Evolutionary conservation across 2,888 invertebrate genomes (phyloP).

Genomic region (Phaonia tiefii): DNA sequence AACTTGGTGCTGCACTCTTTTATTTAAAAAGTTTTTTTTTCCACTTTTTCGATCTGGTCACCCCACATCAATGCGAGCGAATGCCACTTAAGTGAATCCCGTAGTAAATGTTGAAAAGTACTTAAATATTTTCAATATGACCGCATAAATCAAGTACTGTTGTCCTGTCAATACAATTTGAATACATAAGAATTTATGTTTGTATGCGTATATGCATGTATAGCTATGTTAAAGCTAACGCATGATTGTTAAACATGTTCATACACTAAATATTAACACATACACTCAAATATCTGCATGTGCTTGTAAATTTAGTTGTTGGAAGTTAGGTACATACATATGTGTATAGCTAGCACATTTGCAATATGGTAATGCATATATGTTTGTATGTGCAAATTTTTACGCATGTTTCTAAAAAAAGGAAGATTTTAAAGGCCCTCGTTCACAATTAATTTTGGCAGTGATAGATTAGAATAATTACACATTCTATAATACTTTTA

Average conservation of each 20-base stretch:
- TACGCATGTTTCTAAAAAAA: no score
- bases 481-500: no score
- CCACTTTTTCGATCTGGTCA: no score
- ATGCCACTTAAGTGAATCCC: constrained; percentile 44
- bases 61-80: constrained; percentile 18
- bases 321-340: neutral
- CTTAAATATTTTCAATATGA: constrained; percentile 57
- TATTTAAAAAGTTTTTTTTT: no score
- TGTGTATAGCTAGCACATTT: no score
- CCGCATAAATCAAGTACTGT: constrained; percentile 53
- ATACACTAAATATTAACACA: neutral
- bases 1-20: no score
- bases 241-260: constrained; percentile 19
- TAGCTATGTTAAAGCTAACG: constrained; percentile 4
- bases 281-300: no score
- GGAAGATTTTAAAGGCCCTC: no score
- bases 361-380: neutral
- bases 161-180: constrained; percentile 40
- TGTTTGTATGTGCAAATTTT: neutral
- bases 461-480: no score
- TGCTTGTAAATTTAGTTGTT: neutral
- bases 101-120: constrained; percentile 36
- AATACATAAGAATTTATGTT: neutral
- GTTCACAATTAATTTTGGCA: no score
- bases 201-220: neutral